Percentiles rank a stretch among this genome's conserved stretches.
Evolutionary conservation across 2,888 invertebrate species (phyloP).

Genomic region (Polyommatus iphigenia): DNA sequence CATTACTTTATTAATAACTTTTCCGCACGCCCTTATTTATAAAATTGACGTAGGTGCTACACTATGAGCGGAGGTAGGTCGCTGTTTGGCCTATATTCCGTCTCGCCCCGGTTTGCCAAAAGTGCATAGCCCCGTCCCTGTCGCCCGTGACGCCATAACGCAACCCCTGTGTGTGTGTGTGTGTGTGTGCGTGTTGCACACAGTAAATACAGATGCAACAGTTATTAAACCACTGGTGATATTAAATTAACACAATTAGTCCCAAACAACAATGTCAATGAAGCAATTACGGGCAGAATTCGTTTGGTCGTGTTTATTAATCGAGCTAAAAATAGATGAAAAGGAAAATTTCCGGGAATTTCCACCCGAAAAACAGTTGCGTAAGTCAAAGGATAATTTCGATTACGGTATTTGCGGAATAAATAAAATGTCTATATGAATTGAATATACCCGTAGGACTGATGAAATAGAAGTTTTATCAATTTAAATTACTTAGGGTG

Average conservation of each 20-base stretch:
- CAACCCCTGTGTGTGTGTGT: constrained; percentile 52
- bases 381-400: constrained; percentile 1
- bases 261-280: neutral
- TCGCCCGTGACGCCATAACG: constrained; percentile 72
- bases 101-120: constrained; percentile 51
- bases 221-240: constrained; percentile 38
- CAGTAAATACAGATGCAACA: constrained; percentile 51
- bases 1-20: constrained; percentile 35
- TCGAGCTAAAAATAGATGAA: constrained; percentile 2
- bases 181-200: constrained; percentile 61
- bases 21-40: constrained; percentile 48
- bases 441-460: neutral
- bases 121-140: constrained; percentile 48
- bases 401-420: neutral
- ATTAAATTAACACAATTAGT: constrained; percentile 18
- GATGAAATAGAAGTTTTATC: too few species aligned
- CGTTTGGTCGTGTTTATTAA: neutral
- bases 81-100: constrained; percentile 76
- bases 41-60: constrained; percentile 61
- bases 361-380: neutral
- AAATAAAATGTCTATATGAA: neutral
- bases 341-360: neutral
- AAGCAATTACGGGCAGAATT: constrained; percentile 17
- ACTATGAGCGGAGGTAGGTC: constrained; percentile 73
- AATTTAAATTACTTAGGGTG: too few species aligned